Conservation (phyloP, 2,113 vertebrate species). For the Rattus norvegicus region DNA sequence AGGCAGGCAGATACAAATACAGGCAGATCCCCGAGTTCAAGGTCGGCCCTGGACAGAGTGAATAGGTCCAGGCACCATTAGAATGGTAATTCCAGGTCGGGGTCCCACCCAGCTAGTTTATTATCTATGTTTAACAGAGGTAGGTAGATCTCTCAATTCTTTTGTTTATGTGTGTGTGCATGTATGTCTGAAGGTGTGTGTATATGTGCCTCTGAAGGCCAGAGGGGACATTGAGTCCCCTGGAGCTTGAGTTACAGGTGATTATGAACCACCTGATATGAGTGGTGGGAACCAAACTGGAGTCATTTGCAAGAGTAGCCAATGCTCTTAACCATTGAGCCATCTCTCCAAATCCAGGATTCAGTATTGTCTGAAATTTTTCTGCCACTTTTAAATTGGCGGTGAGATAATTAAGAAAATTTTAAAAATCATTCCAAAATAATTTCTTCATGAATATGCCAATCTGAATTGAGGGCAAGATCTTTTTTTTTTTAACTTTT, state of each 20-base stretch:
- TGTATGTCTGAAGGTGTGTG: background rate
- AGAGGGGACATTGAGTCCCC: background rate
- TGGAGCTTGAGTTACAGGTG: background rate
- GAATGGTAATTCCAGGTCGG: no score
- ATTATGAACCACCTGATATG: background rate
- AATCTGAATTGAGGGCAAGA: background rate
- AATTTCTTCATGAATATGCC: slow-evolving; percentile 26
- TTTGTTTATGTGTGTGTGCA: background rate
- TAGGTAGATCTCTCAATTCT: no score
- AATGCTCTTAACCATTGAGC: background rate
- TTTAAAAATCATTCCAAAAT: slow-evolving; percentile 3
- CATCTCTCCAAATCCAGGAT: background rate
- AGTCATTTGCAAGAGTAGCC: background rate
- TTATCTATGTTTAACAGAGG: no score
- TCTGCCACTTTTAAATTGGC: slow-evolving; percentile 14
- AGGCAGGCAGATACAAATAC: no score
- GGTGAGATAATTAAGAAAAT: slow-evolving; percentile 21
- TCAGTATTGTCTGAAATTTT: slow-evolving; percentile 13
- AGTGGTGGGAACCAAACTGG: background rate
- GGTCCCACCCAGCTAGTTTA: no score
- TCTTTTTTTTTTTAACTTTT: slow-evolving; percentile 40
- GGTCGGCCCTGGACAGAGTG: no score
- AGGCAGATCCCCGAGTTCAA: no score
- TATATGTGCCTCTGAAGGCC: background rate
- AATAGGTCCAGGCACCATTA: no score